phyloP scores from a whole-genome alignment of 2,888 invertebrate genomes.

The Andricus quercusramuli region DNA sequence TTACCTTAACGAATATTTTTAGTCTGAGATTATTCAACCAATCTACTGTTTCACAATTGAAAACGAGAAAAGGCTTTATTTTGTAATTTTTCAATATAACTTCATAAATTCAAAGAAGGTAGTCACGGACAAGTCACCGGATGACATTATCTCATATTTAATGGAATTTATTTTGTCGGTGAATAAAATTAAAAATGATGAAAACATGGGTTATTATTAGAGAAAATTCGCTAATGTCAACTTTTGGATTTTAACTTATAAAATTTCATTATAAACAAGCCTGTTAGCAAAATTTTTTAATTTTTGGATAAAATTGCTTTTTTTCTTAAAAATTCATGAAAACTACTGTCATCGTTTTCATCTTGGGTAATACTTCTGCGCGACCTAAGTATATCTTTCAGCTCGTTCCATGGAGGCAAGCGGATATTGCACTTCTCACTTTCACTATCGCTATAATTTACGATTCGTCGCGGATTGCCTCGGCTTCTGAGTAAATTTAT shows the following conservation, averaged over 20 bases:
- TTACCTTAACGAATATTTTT: too few species aligned
- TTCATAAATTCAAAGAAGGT: too few species aligned
- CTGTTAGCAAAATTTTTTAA: neutral
- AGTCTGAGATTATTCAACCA: too few species aligned
- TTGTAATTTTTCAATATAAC: too few species aligned
- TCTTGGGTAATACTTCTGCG: constrained; percentile 19
- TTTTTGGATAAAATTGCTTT: neutral
- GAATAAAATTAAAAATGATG: too few species aligned
- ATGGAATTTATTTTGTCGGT: too few species aligned
- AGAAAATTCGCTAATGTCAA: too few species aligned
- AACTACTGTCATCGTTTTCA: constrained; percentile 16
- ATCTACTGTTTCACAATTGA: too few species aligned
- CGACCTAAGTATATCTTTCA: constrained; percentile 20
- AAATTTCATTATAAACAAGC: neutral
- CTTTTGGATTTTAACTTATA: neutral
- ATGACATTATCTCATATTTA: too few species aligned
- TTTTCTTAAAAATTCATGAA: neutral
- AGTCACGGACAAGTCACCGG: too few species aligned
- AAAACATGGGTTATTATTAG: too few species aligned
- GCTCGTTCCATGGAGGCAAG: constrained; percentile 23
- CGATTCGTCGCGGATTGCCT: constrained; percentile 34
- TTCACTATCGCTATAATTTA: constrained; percentile 42
- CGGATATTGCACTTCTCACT: constrained; percentile 36
- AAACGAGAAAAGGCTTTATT: too few species aligned
- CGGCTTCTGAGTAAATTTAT: constrained; percentile 1